A percentile compares a stretch with the other conserved stretches of the same genome.
These are phyloP conservation scores for Apostichopus leukothele DNA, from an alignment of 53 echinoderm and acorn worm genomes.

Conservation along the genomic window DNA sequence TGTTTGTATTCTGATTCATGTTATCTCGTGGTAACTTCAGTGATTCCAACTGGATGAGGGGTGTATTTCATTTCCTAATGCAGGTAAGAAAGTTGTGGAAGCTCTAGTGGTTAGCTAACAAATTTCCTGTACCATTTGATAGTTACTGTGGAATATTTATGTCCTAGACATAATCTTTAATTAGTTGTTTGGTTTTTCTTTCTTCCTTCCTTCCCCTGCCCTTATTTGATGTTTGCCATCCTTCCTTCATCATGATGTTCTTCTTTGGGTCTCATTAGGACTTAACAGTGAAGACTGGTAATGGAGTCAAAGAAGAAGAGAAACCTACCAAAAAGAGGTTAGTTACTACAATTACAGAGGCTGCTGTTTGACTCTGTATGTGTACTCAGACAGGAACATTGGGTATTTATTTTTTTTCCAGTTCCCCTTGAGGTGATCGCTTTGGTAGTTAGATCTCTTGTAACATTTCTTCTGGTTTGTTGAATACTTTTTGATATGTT, in stretches of 20 bases:
- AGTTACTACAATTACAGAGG: not conserved
- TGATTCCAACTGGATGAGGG: constrained; percentile 15
- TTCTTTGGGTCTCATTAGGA: constrained; percentile 87
- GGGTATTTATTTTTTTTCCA: too few relatives aligned
- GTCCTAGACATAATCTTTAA: constrained; percentile 16
- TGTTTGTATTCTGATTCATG: too few relatives aligned
- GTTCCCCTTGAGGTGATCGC: too few relatives aligned
- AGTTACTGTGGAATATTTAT: not conserved
- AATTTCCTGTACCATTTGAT: too few relatives aligned
- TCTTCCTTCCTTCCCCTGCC: constrained; percentile 51
- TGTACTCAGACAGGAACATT: not conserved
- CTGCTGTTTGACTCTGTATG: not conserved
- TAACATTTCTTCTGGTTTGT: too few relatives aligned
- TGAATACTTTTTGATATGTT: too few relatives aligned
- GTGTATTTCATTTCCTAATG: not conserved
- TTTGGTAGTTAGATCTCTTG: too few relatives aligned
- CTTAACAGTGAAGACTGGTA: constrained; percentile 49
- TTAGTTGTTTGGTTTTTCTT: constrained; percentile 53
- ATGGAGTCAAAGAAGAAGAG: constrained; percentile 53
- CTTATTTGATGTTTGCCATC: constrained; percentile 43
- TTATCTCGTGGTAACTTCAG: not conserved
- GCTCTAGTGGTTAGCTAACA: too few relatives aligned
- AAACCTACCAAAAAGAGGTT: constrained; percentile 49
- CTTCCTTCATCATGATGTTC: constrained; percentile 78
- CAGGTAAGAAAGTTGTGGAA: not conserved